These are phyloP conservation scores for Myotis yumanensis DNA, from an alignment of 2,113 vertebrate species.

Conservation along the genomic window DNA sequence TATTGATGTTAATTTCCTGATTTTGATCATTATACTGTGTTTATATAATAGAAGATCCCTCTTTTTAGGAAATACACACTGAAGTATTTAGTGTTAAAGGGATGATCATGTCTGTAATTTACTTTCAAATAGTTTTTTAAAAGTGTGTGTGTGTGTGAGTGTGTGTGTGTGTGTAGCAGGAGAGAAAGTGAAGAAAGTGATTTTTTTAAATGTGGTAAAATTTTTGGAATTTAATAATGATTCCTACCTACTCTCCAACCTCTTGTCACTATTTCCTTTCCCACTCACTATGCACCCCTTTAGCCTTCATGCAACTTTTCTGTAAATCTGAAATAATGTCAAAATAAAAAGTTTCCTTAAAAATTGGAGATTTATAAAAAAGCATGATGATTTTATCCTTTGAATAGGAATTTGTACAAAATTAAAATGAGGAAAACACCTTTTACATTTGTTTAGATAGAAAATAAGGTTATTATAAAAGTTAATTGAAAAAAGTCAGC, in stretches of 20 bases:
- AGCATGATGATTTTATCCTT: not conserved
- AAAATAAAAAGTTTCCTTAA: not conserved
- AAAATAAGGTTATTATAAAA: not conserved
- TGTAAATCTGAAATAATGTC: not conserved
- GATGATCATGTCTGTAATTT: not conserved
- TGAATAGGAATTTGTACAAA: slow-evolving; percentile 18
- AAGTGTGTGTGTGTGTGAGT: not conserved
- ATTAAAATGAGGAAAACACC: not conserved
- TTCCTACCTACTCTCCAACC: no score
- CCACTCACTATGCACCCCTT: no score
- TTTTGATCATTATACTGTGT: not conserved
- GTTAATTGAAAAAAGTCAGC: not conserved
- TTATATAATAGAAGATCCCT: not conserved
- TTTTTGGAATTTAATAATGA: not conserved
- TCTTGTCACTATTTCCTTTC: no score
- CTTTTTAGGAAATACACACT: not conserved
- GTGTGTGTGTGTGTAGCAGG: not conserved
- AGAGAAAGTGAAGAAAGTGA: not conserved
- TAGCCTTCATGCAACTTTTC: not conserved
- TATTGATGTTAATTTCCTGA: not conserved
- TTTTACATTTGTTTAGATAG: not conserved
- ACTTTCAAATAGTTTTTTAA: not conserved
- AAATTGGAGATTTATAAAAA: not conserved
- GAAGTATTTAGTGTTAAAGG: not conserved
- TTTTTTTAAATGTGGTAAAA: not conserved